phyloP scores from a whole-genome alignment of 2,888 invertebrate species.

The Taenaris catops region DNA sequence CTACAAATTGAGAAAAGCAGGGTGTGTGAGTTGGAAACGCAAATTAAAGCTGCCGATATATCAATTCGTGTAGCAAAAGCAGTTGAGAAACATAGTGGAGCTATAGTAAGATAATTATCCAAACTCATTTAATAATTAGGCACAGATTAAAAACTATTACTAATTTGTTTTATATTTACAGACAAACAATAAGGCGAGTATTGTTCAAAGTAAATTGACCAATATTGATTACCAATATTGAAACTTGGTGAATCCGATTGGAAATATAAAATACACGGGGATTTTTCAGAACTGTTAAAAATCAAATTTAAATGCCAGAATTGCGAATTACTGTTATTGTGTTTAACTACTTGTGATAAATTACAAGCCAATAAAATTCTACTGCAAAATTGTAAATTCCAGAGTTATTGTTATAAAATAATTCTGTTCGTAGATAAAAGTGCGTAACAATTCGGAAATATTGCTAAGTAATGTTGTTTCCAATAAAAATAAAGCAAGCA shows the following conservation, averaged over 20 bases:
- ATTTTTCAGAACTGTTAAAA: too few relatives aligned
- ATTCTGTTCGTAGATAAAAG: too few relatives aligned
- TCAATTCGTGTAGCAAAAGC: conserved; percentile 11
- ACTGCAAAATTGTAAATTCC: too few relatives aligned
- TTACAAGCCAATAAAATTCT: too few relatives aligned
- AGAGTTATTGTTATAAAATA: too few relatives aligned
- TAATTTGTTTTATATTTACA: background rate
- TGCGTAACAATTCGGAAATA: conserved; percentile 11
- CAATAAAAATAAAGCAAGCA: conserved; percentile 19
- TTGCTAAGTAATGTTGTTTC: conserved; percentile 4
- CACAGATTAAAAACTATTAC: background rate
- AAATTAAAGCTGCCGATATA: conserved; percentile 29
- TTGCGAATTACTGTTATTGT: too few relatives aligned
- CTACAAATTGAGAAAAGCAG: conserved; percentile 44
- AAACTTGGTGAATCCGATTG: conserved; percentile 1
- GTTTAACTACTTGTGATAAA: too few relatives aligned
- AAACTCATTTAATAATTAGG: too few relatives aligned
- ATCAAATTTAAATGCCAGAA: too few relatives aligned
- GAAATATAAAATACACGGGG: conserved; percentile 3
- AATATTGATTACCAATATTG: background rate
- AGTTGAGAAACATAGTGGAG: conserved; percentile 9
- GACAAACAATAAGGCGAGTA: conserved; percentile 1
- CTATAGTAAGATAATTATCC: conserved; percentile 8
- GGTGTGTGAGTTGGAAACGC: conserved; percentile 45
- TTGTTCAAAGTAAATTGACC: background rate